Percentiles rank a stretch among this genome's conserved stretches.
Evolutionary conservation across 2,888 invertebrate species (phyloP).

Genomic region (Leistus spinibarbis): DNA sequence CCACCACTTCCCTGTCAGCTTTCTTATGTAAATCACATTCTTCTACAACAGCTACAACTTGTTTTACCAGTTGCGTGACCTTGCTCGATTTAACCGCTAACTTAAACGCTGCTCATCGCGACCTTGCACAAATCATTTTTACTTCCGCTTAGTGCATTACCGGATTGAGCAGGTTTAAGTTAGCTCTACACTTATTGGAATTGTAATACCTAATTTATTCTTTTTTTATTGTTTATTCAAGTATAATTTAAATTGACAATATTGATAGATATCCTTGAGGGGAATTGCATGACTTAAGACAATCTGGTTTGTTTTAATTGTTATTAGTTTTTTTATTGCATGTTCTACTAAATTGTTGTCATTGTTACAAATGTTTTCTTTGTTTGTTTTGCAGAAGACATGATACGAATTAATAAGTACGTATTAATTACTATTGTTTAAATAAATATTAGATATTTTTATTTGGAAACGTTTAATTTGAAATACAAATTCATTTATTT

Average conservation of each 20-base stretch:
- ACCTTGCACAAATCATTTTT: slow-evolving; percentile 5
- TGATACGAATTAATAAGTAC: not conserved
- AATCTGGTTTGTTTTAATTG: not conserved
- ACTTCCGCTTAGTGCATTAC: too few species aligned
- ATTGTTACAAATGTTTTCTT: not conserved
- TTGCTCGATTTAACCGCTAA: slow-evolving; percentile 25
- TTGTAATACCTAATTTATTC: not conserved
- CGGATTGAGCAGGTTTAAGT: too few species aligned
- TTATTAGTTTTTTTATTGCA: not conserved
- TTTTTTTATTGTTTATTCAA: not conserved
- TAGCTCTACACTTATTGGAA: too few species aligned
- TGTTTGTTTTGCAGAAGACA: not conserved
- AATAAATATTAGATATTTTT: not conserved
- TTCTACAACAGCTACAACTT: not conserved
- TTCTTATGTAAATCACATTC: slow-evolving; percentile 12
- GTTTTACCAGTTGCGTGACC: slow-evolving; percentile 12
- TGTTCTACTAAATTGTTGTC: not conserved
- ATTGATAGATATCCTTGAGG: not conserved
- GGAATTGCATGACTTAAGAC: not conserved
- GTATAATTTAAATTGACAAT: not conserved
- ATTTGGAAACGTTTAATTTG: too few species aligned
- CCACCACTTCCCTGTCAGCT: not conserved
- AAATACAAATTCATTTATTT: too few species aligned
- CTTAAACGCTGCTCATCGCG: not conserved
- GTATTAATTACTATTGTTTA: not conserved